Evolutionary conservation across 2,797 vertebrate genomes (phyloP).

Genomic region (Alauda arvensis): DNA sequence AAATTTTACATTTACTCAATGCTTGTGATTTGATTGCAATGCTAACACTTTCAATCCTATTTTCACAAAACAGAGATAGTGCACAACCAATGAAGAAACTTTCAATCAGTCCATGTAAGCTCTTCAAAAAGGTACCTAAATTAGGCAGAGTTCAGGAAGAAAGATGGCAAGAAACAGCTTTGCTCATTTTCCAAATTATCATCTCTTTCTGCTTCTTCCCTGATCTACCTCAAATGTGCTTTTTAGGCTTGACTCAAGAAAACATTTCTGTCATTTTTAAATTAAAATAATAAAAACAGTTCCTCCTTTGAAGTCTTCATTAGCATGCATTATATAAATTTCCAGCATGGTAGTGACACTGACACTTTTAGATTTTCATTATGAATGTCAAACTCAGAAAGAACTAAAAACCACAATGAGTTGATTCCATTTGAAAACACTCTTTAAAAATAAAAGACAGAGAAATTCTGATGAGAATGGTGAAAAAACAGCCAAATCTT

Average conservation of each 20-base stretch:
- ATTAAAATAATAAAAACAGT: conserved; percentile 22
- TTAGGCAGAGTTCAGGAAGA: not conserved
- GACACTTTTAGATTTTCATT: conserved; percentile 19
- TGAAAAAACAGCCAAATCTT: not conserved
- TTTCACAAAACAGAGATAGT: not conserved
- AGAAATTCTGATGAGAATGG: not conserved
- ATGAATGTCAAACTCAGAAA: conserved; percentile 5
- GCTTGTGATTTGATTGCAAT: not conserved
- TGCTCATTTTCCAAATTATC: not conserved
- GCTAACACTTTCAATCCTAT: not conserved
- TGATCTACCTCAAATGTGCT: not conserved
- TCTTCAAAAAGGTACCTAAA: not conserved
- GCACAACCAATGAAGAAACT: not conserved
- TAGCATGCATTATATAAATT: conserved; percentile 4
- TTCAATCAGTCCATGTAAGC: not conserved
- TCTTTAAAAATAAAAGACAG: conserved; percentile 26
- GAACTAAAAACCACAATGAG: not conserved
- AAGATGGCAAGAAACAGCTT: not conserved
- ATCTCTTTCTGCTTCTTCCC: not conserved
- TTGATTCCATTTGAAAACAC: not conserved
- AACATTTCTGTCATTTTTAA: conserved; percentile 8
- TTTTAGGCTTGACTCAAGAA: not conserved
- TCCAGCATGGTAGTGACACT: not conserved
- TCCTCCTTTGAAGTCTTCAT: conserved; percentile 36
- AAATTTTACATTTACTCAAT: not conserved